Base-by-base conservation (phyloP, 30 jellyfish, hydroid and myxozoan species). In the Aurelia sp. region DNA sequence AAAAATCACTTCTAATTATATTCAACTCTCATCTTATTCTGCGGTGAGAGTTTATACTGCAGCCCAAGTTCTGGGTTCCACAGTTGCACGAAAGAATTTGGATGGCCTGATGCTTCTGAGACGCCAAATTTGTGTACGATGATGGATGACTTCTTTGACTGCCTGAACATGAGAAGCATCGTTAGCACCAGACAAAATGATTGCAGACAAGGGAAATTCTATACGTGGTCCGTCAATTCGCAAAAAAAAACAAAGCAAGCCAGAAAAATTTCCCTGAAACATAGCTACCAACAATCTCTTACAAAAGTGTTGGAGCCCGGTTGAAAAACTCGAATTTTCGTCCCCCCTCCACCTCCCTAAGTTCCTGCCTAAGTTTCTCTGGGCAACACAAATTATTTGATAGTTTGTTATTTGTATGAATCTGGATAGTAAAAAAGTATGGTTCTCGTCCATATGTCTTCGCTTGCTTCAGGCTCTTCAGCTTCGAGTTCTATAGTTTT, bases 91-190 rank as follows among this genome's bases (percentile, higher is more conserved):
- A 79, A 63, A 79, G 78, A 61, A 18, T 79, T 1, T 79, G 90
- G 90, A 78, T 18, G 84, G 40, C 18, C 44, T 22, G 73, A 48
- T 61, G 90, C 66, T 40, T 67, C 41, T 64, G 90, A 58, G 30
- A 79, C 90, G 10, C 41, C 81, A 19, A 30, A 51, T 31, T 79
- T 51, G 61, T 79, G 90, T 47, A 51, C 3, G 17, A 79, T 79
- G 90, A 52, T 79, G 82, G 90, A 79, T 44, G 38, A 22, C 30
- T 79, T 61, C 90, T 79, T 60, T 41, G 90, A 79, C 78, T 79
- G 90, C 76, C 78, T 79, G 57, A 79, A 79, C 31, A 84, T 79
- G n/a, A 62, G 90, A 64, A 79, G 69, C n/a, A n/a, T 53, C 2
- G 65, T 53, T 13, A 2, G 16, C 33, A 12, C n/a, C 65, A 53